These are phyloP conservation scores for Helicolenus hilgendorfi DNA, from an alignment of 2,797 vertebrate species.

Conservation along the genomic window DNA sequence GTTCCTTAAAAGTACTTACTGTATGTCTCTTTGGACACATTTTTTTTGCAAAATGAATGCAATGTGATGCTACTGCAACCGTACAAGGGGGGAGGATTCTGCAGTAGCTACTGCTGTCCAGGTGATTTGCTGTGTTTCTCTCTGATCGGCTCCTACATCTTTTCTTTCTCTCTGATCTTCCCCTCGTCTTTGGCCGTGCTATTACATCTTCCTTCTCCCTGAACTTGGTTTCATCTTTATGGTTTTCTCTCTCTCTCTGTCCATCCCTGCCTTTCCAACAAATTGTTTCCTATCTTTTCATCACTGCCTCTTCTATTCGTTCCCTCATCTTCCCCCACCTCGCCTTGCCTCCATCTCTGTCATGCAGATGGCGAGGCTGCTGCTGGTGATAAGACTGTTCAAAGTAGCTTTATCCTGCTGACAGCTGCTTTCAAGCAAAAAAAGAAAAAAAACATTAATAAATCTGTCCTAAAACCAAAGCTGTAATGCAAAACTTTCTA, in stretches of 20 bases:
- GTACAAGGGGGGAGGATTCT: neutral
- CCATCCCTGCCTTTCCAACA: conserved; percentile 9
- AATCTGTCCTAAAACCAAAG: neutral
- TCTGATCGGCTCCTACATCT: neutral
- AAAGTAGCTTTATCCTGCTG: conserved; percentile 9
- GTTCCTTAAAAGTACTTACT: neutral
- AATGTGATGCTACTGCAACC: neutral
- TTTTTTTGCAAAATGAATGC: neutral
- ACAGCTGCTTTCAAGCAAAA: neutral
- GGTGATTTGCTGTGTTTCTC: conserved; percentile 19
- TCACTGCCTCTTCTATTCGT: neutral
- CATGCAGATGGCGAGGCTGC: conserved; percentile 32
- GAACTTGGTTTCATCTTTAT: conserved; percentile 24
- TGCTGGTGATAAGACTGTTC: conserved; percentile 34
- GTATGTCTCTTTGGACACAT: neutral
- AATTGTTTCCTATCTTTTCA: conserved; percentile 46
- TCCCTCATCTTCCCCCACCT: neutral
- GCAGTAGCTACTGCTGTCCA: neutral
- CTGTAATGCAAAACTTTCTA: neutral
- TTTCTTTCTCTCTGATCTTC: conserved; percentile 15
- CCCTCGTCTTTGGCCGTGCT: neutral
- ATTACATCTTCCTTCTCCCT: conserved; percentile 30
- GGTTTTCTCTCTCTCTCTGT: neutral
- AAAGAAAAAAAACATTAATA: neutral
- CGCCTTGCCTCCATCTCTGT: conserved; percentile 2